Evolutionary conservation across 2,797 vertebrate genomes (phyloP).

Genomic region (Helicolenus hilgendorfi): DNA sequence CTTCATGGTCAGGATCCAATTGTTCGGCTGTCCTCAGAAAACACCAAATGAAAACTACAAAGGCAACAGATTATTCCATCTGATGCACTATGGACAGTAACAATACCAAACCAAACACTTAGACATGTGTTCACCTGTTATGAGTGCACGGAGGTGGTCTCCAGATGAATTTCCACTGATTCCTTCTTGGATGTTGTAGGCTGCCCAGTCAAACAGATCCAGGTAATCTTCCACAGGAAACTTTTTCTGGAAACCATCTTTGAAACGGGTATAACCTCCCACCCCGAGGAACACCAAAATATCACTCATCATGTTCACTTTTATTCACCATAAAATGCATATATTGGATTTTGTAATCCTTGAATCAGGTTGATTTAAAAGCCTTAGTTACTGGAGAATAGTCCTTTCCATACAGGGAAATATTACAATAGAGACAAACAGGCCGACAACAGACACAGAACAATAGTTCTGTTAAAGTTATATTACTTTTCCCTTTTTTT

Average conservation of each 20-base stretch:
- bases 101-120: constrained; percentile 21
- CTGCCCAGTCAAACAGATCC: constrained; percentile 96
- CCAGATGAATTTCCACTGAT: constrained; percentile 85
- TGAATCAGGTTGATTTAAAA: neutral
- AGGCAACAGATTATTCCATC: constrained; percentile 25
- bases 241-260: constrained; percentile 92
- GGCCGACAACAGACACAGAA: neutral
- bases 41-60: constrained; percentile 4
- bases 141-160: constrained; percentile 77
- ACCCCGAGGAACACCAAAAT: constrained; percentile 9
- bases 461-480: neutral
- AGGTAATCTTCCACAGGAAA: constrained; percentile 96
- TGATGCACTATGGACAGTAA: neutral
- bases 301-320: constrained; percentile 7
- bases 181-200: constrained; percentile 93
- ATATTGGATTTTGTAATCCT: neutral
- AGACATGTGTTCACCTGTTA: constrained; percentile 91
- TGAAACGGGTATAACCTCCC: constrained; percentile 93
- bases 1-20: constrained; percentile 1
- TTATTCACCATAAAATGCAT: neutral
- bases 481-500: neutral
- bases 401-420: neutral
- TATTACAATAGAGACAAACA: neutral
- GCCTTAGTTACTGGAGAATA: neutral
- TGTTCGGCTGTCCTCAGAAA: constrained; percentile 20